Evolutionary conservation across 2,888 invertebrate species (phyloP), one percentile per base, ranked within the genome.

Genomic region (Cheilosia variabilis): DNA sequence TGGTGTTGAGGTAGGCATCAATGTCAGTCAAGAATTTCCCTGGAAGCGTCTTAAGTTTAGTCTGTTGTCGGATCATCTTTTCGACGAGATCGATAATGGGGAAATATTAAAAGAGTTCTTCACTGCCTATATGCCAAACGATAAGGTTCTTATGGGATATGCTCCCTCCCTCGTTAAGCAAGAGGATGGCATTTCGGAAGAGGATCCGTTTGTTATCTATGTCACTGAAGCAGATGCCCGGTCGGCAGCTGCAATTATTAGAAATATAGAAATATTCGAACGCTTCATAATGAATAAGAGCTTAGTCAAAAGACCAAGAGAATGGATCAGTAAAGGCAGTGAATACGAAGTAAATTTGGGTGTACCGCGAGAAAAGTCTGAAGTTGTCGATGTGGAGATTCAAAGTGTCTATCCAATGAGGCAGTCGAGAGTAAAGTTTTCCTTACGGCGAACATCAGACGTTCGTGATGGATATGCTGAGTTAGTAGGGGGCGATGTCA

Each of bases 1-100:
- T 13, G 95, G 95, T 81, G 93, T 95, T 87, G 93, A 94, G 2
- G 94, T 96, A 52, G 96, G 96, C 0, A 92, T 93, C 45, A 93
- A 96, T 89, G 94, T 96, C 0, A 96, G 94, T 0, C 94, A 95
- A 19, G 96, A 96, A 90, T 94, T 94, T 89, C 96, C 96, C 0
- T 96, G 96, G 96, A 95, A 95, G 82, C 93, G 93, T 80, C 92
- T 96, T 0, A 92, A 92, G 22, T 96, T 94, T 90, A 93, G 94
- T 41, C 92, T 93, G 55, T 92, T 96, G 1, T 92, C 94, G 63
- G 95, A 96, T 88, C 93, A 93, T 68, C 93, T 96, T 4, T 89
- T 91, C 27, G 90, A 91, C 37, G 89, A 94, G 83, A 84, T 92
- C 1, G 93, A 93, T 0, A 93, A 94, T 75, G 92, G 93, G 37